A percentile compares a stretch with the other conserved stretches of the same genome.
These are phyloP conservation scores for Pseudopodoces humilis DNA, from an alignment of 2,113 vertebrate genomes.

Conservation along the genomic window DNA sequence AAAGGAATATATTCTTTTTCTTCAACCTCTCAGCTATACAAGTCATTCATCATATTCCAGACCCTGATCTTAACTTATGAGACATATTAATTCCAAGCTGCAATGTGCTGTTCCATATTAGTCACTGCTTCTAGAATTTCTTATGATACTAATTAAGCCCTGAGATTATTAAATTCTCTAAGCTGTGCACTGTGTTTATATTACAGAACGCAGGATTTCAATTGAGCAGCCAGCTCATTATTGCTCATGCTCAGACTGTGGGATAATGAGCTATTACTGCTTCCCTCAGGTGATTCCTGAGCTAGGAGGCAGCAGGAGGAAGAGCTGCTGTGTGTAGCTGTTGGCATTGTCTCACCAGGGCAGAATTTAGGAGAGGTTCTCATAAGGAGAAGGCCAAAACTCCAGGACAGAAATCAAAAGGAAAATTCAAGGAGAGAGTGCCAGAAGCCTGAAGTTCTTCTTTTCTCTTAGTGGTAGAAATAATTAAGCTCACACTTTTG, in stretches of 20 bases:
- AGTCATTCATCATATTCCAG: neutral
- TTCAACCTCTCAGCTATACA: neutral
- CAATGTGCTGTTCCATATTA: neutral
- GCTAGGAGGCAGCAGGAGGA: neutral
- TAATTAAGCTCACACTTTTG: neutral
- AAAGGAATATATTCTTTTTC: neutral
- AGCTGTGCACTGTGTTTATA: neutral
- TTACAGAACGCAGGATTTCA: neutral
- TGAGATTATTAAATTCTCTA: neutral
- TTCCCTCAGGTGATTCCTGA: slow-evolving; percentile 15
- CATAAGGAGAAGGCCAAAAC: neutral
- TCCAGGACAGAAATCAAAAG: neutral
- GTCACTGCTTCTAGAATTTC: neutral
- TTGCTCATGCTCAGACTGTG: neutral
- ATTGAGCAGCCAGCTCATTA: neutral
- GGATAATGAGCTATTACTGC: slow-evolving; percentile 17
- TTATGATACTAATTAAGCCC: neutral
- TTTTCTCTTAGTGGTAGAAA: neutral
- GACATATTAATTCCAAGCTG: neutral
- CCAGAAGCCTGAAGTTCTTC: neutral
- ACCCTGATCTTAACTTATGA: neutral
- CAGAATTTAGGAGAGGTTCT: neutral
- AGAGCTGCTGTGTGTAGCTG: neutral
- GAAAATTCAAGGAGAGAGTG: neutral
- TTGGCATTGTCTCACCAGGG: neutral